These are phyloP conservation scores for Silurus lanzhouensis DNA, from an alignment of 2,797 vertebrate genomes.

Conservation along the genomic window DNA sequence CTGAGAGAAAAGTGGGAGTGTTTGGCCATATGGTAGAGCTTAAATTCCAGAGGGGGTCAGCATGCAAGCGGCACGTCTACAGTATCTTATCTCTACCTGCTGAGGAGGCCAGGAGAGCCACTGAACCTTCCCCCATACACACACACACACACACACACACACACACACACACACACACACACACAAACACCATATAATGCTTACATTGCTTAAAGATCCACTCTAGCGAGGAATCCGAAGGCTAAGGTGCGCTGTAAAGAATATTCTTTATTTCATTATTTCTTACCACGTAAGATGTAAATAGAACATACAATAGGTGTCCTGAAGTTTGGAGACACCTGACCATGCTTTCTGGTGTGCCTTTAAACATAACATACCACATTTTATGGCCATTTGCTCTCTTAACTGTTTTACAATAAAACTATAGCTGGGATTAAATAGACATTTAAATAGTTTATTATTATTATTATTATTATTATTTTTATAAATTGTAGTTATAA, in stretches of 20 bases:
- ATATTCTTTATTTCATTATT: not conserved
- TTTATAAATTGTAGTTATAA: no score
- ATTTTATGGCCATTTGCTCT: no score
- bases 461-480: no score
- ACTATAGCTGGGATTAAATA: no score
- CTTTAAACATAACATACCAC: no score
- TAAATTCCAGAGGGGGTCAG: constrained; percentile 67
- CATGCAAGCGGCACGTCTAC: constrained; percentile 39
- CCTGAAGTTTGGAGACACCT: no score
- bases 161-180: constrained; percentile 3
- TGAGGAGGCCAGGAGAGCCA: constrained; percentile 57
- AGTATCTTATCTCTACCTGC: constrained; percentile 74
- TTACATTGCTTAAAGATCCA: not conserved
- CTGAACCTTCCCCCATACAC: constrained; percentile 7
- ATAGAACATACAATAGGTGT: no score
- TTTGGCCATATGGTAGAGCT: constrained; percentile 59
- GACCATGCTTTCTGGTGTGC: no score
- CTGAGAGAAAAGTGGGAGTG: constrained; percentile 56
- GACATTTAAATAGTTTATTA: no score
- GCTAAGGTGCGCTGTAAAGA: not conserved
- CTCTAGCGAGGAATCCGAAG: not conserved
- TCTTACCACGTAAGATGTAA: no score
- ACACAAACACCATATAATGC: constrained; percentile 1
- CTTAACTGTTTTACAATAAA: no score
- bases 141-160: not conserved